A percentile compares a stretch with the other conserved stretches of the same genome.
Evolutionary conservation across 2,797 vertebrate genomes (phyloP).

Genomic region (Coilia nasus): DNA sequence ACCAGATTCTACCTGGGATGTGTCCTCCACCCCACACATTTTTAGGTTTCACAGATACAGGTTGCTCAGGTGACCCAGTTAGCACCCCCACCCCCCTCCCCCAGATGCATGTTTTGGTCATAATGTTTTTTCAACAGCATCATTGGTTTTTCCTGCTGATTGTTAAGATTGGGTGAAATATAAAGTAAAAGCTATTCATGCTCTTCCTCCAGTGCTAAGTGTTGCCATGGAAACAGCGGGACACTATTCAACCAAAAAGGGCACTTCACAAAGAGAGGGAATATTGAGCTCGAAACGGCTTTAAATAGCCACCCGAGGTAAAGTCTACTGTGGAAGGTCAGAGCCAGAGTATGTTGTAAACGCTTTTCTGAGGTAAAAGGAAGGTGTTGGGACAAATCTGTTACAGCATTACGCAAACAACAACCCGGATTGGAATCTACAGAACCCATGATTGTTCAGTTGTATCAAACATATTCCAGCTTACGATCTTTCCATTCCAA

Average conservation of each 20-base stretch:
- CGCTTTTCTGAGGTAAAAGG: not conserved
- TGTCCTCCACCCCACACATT: too few relatives aligned
- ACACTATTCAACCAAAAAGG: constrained; percentile 35
- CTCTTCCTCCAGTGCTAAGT: constrained; percentile 25
- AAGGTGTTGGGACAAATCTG: not conserved
- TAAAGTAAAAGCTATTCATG: constrained; percentile 14
- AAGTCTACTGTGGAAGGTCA: constrained; percentile 26
- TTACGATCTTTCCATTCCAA: not conserved
- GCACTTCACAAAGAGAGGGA: constrained; percentile 44
- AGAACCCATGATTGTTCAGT: not conserved
- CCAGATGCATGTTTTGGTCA: not conserved
- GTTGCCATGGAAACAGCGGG: constrained; percentile 53
- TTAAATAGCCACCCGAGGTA: constrained; percentile 45
- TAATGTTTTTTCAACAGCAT: not conserved
- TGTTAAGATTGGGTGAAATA: not conserved
- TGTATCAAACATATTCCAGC: not conserved
- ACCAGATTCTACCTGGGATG: too few relatives aligned
- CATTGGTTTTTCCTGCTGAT: not conserved
- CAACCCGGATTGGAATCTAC: not conserved
- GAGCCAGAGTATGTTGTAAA: constrained; percentile 24
- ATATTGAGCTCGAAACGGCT: constrained; percentile 41
- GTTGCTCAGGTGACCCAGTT: too few relatives aligned
- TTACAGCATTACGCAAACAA: not conserved
- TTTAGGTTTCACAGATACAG: too few relatives aligned
- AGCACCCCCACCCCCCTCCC: not conserved